Base-by-base conservation (phyloP, 2,113 vertebrate genomes). In the Oriolus oriolus region DNA sequence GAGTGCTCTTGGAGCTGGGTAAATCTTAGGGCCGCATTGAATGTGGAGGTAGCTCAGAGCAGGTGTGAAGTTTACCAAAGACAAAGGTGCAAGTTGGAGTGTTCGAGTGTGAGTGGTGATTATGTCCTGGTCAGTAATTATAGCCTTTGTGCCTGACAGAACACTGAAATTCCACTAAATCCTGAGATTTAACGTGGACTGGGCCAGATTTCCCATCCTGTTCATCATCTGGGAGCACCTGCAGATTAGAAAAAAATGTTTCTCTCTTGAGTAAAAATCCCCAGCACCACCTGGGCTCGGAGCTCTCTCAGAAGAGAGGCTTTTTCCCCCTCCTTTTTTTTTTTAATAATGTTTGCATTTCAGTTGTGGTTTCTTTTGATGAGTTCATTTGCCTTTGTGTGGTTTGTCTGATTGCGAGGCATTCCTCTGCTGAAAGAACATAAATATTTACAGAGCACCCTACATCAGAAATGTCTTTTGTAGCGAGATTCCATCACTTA, bases 371-470 rank as follows among this genome's bases (percentile, higher is more conserved):
- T 92, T 77, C 91, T 76, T 96, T 95, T 94, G 92, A 93, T 93
- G 82, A 84, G 82, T 94, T 93, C 71, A 59, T 95, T 93, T 96
- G 82, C 83, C 96, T 96, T 96, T 94, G 94, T 96, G 84, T 79
- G 86, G 68, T 68, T 78, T 96, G 47, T 77, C 68, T 95, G 88
- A 94, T 84, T 83, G 77, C 82, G 56, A 92, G 73, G 88, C 95
- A 92, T 94, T 82, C 76, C 63, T 93, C 87, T 42, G 10, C 74
- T 75, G 84, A 95, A 94, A 90, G 63, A 91, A 71, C 75, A 76
- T 91, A 95, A 97, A 97, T 96, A 96, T 90, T 97, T 94, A 95
- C 92, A 78, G n/a, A 39, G 84, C 68, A 44, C 53, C 49, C 84
- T 71, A 33, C 69, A 92, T 89, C 83, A 93, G 85, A 85, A 95